phyloP scores from a whole-genome alignment of 2,888 invertebrate genomes.

The Xylocampa areola region DNA sequence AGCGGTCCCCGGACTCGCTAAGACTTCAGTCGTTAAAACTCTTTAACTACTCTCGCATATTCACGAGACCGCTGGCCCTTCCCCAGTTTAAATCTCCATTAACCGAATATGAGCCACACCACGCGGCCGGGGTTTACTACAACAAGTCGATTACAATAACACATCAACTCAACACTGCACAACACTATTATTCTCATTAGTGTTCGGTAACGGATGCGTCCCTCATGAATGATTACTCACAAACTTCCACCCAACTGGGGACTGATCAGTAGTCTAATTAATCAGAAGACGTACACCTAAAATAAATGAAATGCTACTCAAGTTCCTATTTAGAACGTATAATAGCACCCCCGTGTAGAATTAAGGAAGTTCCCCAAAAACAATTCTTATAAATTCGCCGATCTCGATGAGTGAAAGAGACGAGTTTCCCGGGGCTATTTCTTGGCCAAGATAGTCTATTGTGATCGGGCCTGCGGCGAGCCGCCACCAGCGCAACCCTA shows the following conservation, averaged over 20 bases:
- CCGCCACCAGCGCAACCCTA: constrained; percentile 73
- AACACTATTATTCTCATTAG: constrained; percentile 34
- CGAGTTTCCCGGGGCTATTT: constrained; percentile 62
- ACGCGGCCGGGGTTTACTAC: constrained; percentile 36
- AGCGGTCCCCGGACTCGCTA: constrained; percentile 63
- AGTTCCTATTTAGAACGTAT: constrained; percentile 58
- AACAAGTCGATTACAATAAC: constrained; percentile 35
- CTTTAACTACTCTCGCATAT: constrained; percentile 72
- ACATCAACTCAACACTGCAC: constrained; percentile 12
- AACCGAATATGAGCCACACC: constrained; percentile 61
- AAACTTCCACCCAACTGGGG: constrained; percentile 45
- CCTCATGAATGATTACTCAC: constrained; percentile 51
- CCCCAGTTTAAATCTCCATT: constrained; percentile 68
- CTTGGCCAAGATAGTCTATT: constrained; percentile 73
- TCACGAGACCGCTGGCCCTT: constrained; percentile 67
- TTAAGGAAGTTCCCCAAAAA: constrained; percentile 56
- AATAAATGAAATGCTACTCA: constrained; percentile 42
- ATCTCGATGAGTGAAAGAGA: constrained; percentile 68
- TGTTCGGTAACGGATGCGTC: constrained; percentile 48
- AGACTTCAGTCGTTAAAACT: constrained; percentile 77
- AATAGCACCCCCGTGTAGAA: constrained; percentile 58
- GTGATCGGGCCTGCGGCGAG: constrained; percentile 69
- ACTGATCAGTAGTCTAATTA: constrained; percentile 44
- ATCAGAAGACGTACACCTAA: constrained; percentile 28
- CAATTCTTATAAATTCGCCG: constrained; percentile 70